Base-by-base conservation (phyloP, 2,888 invertebrate species). In the Syrista parreyssii region DNA sequence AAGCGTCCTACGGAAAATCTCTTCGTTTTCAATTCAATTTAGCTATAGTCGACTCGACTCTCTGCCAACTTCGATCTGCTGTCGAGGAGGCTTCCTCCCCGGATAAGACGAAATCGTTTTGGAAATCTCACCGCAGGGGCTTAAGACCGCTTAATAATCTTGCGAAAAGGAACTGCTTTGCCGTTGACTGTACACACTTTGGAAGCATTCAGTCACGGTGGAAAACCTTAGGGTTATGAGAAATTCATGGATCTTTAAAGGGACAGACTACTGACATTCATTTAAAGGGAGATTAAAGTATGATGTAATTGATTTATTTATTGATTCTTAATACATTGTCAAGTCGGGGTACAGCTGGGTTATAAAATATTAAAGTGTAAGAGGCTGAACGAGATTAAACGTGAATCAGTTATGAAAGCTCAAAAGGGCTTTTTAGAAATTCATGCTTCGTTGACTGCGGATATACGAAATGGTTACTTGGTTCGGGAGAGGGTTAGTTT, bases 121-220 rank as follows among this genome's bases (percentile, higher is more conserved):
- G 78, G 82, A 83, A 83, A 82, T 82, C 82, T 82, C 81, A 79
- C 80, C 78, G 81, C 82, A 79, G 79, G 32, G 82, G 82, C 79
- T 79, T 79, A n/a, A n/a, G n/a, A n/a, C n/a, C n/a, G n/a, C 80
- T 79, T 82, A 80, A 83, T 83, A 83, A 82, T 83, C 81, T 79
- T 75, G 79, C 79, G 79, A 81, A 82, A 79, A 81, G 78, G 76
- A 15, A 23, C 40, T 23, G 6, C 40, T 40, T 15, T 40, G 40
- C 15, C 15, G 15, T 40, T 6, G 40, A 40, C 40, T 40, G 23
- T 40, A 40, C 23, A 40, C 40, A 40, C 40, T 40, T 40, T 23
- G 6, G 40, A 23, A 40, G 40, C 40, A 40, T 23, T 40, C 15
- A 40, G 6, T 40, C 40, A 40, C 40, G 23, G 6, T 40, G 23